These are phyloP conservation scores for Acromyrmex heyeri DNA, from an alignment of 1,140 invertebrate genomes.

Conservation along the genomic window DNA sequence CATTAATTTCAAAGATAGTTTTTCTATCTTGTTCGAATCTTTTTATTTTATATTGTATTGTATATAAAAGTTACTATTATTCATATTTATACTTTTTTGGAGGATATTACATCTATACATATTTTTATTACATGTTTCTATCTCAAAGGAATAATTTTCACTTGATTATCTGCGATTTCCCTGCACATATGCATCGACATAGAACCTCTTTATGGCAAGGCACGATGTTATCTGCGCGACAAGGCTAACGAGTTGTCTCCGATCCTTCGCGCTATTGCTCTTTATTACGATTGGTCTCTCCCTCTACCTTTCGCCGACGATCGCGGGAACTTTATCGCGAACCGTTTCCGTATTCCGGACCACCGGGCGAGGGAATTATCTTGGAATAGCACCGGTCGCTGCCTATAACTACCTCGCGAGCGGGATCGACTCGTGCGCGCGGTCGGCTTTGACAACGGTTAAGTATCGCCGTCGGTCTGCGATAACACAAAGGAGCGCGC, in stretches of 20 bases:
- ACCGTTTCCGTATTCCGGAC: conserved; percentile 75
- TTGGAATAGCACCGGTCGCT: conserved; percentile 70
- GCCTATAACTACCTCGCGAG: conserved; percentile 40
- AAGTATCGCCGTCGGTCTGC: conserved; percentile 64
- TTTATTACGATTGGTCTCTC: conserved; percentile 71
- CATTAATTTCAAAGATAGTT: neutral
- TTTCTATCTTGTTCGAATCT: neutral
- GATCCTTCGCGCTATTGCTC: conserved; percentile 62
- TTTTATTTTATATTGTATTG: neutral
- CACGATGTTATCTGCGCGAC: conserved; percentile 18
- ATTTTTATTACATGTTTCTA: conserved; percentile 20
- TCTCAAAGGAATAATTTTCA: conserved; percentile 7
- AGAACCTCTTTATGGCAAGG: conserved; percentile 41
- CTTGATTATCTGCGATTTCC: neutral
- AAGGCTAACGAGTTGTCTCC: conserved; percentile 78
- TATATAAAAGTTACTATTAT: neutral
- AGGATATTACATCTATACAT: neutral
- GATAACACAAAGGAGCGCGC: conserved; percentile 46
- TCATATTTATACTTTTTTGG: neutral
- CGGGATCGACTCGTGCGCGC: conserved; percentile 49
- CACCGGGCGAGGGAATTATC: conserved; percentile 73
- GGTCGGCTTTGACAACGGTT: conserved; percentile 71
- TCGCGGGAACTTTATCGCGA: conserved; percentile 5
- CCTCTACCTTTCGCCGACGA: conserved; percentile 38
- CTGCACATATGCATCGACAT: neutral